Conservation (phyloP, 1,140 invertebrate genomes). For the Zaprionus gabonicus region DNA sequence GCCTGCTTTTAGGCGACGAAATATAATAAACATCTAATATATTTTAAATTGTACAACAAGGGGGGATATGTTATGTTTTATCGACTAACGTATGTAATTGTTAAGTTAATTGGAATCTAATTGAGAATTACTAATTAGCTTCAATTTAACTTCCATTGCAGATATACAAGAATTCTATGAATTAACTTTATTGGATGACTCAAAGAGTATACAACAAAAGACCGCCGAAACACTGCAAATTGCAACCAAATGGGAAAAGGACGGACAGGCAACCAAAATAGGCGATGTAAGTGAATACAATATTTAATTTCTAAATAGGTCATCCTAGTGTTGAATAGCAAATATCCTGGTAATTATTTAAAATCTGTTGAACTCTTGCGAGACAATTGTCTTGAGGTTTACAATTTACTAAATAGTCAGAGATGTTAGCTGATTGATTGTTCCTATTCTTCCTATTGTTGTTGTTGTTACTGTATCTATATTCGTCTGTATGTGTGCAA, state of each 20-base stretch:
- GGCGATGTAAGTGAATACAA: slow-evolving; percentile 70
- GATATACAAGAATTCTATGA: slow-evolving; percentile 99
- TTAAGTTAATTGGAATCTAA: not conserved
- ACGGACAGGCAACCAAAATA: slow-evolving; percentile 82
- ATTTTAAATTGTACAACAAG: too few relatives aligned
- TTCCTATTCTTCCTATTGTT: not conserved
- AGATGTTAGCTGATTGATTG: not conserved
- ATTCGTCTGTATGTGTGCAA: not conserved
- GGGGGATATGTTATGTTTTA: too few relatives aligned
- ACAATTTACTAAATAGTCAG: not conserved
- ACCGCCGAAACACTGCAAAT: slow-evolving; percentile 97
- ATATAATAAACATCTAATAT: not conserved
- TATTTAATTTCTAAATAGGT: not conserved
- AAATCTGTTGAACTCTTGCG: not conserved
- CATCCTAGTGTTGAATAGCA: not conserved
- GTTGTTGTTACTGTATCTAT: not conserved
- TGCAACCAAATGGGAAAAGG: slow-evolving; percentile 96
- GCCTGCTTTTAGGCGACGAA: not conserved
- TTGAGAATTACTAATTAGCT: not conserved
- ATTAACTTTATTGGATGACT: slow-evolving; percentile 97
- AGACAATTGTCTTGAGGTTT: not conserved
- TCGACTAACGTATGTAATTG: too few relatives aligned
- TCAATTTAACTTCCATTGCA: slow-evolving; percentile 90
- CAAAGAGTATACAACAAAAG: slow-evolving; percentile 97
- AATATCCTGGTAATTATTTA: not conserved